Conservation (phyloP, 2,888 invertebrate species). For the Exocentrus adspersus region DNA sequence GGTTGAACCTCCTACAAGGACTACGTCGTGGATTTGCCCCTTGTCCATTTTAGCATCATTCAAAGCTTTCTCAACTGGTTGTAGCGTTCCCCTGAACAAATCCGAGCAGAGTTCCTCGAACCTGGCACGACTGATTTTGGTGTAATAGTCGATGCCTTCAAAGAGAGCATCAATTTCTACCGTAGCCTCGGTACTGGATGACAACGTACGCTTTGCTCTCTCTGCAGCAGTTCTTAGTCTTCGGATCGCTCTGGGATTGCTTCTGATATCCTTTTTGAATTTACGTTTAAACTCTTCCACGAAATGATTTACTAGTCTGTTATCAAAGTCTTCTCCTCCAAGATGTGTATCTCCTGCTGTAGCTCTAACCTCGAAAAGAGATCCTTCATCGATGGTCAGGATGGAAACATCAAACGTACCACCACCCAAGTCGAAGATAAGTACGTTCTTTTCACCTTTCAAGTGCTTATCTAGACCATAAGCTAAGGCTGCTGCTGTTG, state of each 20-base stretch:
- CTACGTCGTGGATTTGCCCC: constrained; percentile 78
- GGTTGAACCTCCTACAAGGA: constrained; percentile 85
- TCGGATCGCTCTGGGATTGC: constrained; percentile 70
- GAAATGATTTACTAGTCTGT: constrained; percentile 68
- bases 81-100: constrained; percentile 72
- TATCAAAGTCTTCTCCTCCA: constrained; percentile 77
- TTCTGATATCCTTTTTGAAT: constrained; percentile 73
- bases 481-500: constrained; percentile 56
- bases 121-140: constrained; percentile 76
- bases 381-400: constrained; percentile 81
- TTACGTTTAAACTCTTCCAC: constrained; percentile 76
- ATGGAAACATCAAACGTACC: constrained; percentile 86
- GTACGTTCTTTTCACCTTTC: constrained; percentile 63
- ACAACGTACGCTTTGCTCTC: constrained; percentile 80
- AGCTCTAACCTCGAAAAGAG: constrained; percentile 84
- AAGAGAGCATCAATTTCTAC: constrained; percentile 80
- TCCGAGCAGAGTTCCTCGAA: constrained; percentile 81
- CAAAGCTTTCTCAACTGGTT: constrained; percentile 79
- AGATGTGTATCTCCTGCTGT: constrained; percentile 88
- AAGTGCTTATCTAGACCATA: constrained; percentile 45
- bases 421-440: constrained; percentile 72
- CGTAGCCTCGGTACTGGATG: constrained; percentile 78
- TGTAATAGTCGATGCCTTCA: constrained; percentile 78
- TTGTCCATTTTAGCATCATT: constrained; percentile 84
- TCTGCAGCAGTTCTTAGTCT: constrained; percentile 80